Percentiles rank a stretch among this genome's conserved stretches.
phyloP scores from a whole-genome alignment of 2,888 invertebrate species.

The Palloptera scutellata region DNA sequence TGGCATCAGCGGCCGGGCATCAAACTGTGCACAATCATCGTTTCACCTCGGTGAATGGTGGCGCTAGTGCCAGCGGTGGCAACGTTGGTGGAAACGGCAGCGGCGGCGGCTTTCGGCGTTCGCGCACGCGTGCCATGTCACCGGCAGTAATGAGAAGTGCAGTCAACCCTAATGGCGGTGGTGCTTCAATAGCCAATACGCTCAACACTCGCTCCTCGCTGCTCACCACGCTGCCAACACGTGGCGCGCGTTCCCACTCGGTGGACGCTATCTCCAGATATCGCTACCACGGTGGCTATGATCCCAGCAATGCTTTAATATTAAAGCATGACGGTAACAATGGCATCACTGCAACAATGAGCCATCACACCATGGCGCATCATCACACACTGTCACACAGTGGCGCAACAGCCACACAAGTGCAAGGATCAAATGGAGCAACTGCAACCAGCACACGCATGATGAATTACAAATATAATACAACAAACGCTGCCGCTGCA shows the following conservation, averaged over 20 bases:
- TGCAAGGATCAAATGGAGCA: neutral
- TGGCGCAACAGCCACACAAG: neutral
- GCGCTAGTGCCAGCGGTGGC: conserved; percentile 28
- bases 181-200: neutral
- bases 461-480: conserved; percentile 55
- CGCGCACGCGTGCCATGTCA: conserved; percentile 55
- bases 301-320: conserved; percentile 56
- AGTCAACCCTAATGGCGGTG: conserved; percentile 27
- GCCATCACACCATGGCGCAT: conserved; percentile 20
- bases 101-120: conserved; percentile 56
- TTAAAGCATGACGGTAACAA: conserved; percentile 58
- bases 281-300: conserved; percentile 46
- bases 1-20: conserved; percentile 50
- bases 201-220: conserved; percentile 25
- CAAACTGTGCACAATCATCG: conserved; percentile 58
- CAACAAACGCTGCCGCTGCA: conserved; percentile 22
- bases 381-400: neutral
- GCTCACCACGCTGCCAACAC: conserved; percentile 36
- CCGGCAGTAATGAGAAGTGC: conserved; percentile 45
- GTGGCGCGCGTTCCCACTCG: conserved; percentile 58
- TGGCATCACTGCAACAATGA: conserved; percentile 45
- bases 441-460: conserved; percentile 47
- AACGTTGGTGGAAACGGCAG: conserved; percentile 28
- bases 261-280: conserved; percentile 62
- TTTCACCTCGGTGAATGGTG: conserved; percentile 44